Conservation (phyloP, 2,113 vertebrate species). For the Calypte anna region DNA sequence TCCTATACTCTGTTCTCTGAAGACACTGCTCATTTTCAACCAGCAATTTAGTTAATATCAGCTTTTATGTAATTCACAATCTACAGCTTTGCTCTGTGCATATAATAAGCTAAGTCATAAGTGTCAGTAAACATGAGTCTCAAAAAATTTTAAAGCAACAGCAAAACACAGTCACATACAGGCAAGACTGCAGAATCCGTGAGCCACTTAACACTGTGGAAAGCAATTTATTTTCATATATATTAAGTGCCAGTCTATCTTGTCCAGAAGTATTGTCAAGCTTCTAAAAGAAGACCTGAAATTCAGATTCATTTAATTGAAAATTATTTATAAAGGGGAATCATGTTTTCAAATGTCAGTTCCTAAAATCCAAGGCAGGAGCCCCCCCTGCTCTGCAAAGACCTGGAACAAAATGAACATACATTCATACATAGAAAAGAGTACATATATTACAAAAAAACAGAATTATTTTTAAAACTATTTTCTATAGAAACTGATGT, state of each 20-base stretch:
- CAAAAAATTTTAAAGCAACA: background rate
- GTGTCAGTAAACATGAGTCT: background rate
- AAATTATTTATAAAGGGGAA: background rate
- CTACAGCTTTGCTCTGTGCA: background rate
- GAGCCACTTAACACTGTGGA: background rate
- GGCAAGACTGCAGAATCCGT: background rate
- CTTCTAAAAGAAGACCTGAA: background rate
- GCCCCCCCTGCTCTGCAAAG: background rate
- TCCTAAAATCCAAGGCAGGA: background rate
- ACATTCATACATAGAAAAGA: background rate
- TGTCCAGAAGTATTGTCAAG: background rate
- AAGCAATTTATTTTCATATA: background rate
- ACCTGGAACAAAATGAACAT: background rate
- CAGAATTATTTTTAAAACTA: background rate
- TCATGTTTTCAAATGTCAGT: background rate
- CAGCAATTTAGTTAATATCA: background rate
- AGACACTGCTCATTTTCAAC: background rate
- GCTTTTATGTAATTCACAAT: background rate
- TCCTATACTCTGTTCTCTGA: background rate
- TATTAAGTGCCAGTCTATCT: background rate
- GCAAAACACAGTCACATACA: background rate
- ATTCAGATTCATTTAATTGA: background rate
- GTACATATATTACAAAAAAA: background rate
- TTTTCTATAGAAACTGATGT: background rate
- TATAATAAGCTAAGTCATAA: background rate